phyloP scores from a whole-genome alignment of 2,797 vertebrate species.

The Heteromormyrus szaboi region DNA sequence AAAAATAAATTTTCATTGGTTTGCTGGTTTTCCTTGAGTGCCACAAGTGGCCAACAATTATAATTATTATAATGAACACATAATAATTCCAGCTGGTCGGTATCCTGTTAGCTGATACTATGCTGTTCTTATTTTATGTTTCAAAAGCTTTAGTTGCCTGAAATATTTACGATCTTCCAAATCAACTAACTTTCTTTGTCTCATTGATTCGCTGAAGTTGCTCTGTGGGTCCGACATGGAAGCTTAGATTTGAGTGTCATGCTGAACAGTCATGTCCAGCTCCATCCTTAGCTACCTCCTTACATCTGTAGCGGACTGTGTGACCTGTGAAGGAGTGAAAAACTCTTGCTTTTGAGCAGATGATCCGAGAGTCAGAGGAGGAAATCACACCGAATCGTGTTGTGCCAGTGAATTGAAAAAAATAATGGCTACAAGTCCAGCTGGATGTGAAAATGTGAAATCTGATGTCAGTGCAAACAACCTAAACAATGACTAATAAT shows the following conservation, averaged over 20 bases:
- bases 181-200: background rate
- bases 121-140: background rate
- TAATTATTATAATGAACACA: background rate
- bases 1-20: background rate
- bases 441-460: background rate
- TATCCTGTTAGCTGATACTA: background rate
- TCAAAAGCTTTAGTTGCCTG: background rate
- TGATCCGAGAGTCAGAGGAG: background rate
- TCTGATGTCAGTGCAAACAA: background rate
- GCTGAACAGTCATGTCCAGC: background rate
- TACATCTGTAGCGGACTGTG: background rate
- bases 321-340: background rate
- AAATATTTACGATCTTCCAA: background rate
- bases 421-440: background rate
- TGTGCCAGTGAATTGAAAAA: background rate
- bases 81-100: background rate
- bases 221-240: background rate
- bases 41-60: background rate
- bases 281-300: background rate
- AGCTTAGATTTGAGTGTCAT: background rate
- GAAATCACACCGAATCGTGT: background rate
- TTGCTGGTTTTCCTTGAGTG: background rate
- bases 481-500: background rate
- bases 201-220: background rate
- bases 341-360: background rate